These are phyloP conservation scores for Alsophila aescularia DNA, from an alignment of 2,888 invertebrate species.

Conservation along the genomic window DNA sequence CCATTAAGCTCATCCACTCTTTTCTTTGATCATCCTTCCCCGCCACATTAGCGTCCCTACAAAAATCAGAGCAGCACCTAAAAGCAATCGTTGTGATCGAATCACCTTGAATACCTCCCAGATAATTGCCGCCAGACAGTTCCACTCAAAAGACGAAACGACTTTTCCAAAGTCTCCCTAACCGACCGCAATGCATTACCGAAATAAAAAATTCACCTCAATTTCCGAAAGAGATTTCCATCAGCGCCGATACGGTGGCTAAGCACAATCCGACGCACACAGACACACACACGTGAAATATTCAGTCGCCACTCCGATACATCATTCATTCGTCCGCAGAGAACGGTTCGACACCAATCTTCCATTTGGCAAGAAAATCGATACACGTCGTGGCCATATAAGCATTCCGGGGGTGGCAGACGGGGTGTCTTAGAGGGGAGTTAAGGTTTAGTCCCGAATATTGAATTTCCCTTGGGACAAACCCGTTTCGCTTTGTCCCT, in stretches of 20 bases:
- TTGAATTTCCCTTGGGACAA: constrained; percentile 86
- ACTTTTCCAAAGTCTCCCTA: constrained; percentile 8
- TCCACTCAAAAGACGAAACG: constrained; percentile 6
- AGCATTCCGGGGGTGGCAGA: constrained; percentile 83
- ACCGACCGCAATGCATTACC: constrained; percentile 64
- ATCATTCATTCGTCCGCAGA: constrained; percentile 83
- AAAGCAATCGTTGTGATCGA: constrained; percentile 62
- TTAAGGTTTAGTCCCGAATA: constrained; percentile 85
- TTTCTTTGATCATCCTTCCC: constrained; percentile 1
- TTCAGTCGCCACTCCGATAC: constrained; percentile 80
- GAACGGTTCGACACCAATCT: constrained; percentile 84
- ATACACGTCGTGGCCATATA: constrained; percentile 85
- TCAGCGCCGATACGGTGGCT: constrained; percentile 73
- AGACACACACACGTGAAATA: constrained; percentile 72
- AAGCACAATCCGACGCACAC: constrained; percentile 62
- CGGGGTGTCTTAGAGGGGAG: constrained; percentile 83
- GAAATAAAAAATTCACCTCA: constrained; percentile 78
- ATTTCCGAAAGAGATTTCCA: constrained; percentile 73
- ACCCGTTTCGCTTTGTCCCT: constrained; percentile 85
- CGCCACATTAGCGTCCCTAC: constrained; percentile 5
- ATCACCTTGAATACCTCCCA: constrained; percentile 71
- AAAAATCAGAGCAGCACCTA: constrained; percentile 37
- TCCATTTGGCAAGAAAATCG: constrained; percentile 85
- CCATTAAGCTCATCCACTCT: not conserved
- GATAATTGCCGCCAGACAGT: constrained; percentile 62